phyloP scores from a whole-genome alignment of 2,888 invertebrate species.

The Lepidonotus clava region DNA sequence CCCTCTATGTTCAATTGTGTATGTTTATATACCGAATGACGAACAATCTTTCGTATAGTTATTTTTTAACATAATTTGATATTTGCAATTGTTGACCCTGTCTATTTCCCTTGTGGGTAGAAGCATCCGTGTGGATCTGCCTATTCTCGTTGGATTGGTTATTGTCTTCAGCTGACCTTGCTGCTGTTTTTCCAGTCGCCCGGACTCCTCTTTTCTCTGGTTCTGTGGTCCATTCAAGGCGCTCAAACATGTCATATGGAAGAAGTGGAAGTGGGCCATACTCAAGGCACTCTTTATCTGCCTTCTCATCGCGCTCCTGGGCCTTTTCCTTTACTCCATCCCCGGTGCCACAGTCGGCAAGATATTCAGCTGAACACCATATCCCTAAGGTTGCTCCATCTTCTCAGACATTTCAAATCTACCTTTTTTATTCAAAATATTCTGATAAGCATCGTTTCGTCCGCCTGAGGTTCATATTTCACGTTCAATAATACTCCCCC shows the following conservation, averaged over 20 bases:
- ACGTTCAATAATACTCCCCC: too few species aligned
- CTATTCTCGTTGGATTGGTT: too few species aligned
- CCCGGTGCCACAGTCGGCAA: slow-evolving; percentile 63
- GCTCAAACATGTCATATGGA: slow-evolving; percentile 65
- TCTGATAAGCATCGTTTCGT: not conserved
- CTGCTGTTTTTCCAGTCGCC: slow-evolving; percentile 61
- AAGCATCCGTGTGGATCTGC: too few species aligned
- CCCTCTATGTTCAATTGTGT: too few species aligned
- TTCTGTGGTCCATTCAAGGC: slow-evolving; percentile 66
- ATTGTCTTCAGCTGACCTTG: too few species aligned
- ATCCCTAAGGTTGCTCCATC: not conserved
- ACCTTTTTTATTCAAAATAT: not conserved
- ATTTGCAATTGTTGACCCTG: too few species aligned
- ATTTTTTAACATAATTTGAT: too few species aligned
- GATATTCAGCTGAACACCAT: slow-evolving; percentile 54
- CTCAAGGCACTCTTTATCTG: slow-evolving; percentile 63
- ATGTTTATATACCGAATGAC: too few species aligned
- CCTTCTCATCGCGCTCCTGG: slow-evolving; percentile 63
- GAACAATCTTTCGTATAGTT: too few species aligned
- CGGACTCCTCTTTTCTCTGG: slow-evolving; percentile 68
- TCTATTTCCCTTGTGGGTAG: too few species aligned
- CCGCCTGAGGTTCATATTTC: not conserved
- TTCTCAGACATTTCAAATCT: not conserved
- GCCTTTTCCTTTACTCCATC: slow-evolving; percentile 64
- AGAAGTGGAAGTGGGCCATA: slow-evolving; percentile 66